Base-by-base conservation (phyloP, 2,113 vertebrate species). In the Cyrtonyx montezumae region DNA sequence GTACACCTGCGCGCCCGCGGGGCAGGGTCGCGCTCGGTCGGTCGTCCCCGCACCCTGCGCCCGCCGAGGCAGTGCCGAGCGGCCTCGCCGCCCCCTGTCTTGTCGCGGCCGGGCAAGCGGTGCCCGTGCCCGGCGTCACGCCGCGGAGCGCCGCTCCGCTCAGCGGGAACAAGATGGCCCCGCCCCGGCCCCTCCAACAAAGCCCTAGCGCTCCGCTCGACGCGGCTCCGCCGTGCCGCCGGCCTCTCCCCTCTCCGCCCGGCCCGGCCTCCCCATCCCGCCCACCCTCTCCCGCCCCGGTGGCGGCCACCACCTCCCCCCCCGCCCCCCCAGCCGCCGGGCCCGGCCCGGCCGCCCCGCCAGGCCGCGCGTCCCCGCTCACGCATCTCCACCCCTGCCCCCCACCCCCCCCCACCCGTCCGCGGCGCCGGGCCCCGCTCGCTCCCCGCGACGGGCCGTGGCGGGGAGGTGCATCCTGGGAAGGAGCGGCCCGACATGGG, bases 111-210 rank as follows among this genome's bases (percentile, higher is more conserved):
- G 22, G 22, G 48, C 48, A 25, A 22, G 48, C 48, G 46, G 46
- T 51, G 25, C 49, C 25, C 49, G 49, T 25, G 13, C 13, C 49
- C 17, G 51, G 26, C 13, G 49, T 25, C 49, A 53, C 49, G 53
- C 58, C 55, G 63, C 69, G 91, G 91, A 69, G 67, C 15, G 82
- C 87, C 75, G 79, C 65, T 84, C 84, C 75, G 63, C 84, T 93
- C 84, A 49, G 84, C 87, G 76, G 87, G 76, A 88, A 82, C 66
- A 85, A 91, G 84, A 88, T 95, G 91, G 94, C 91, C 84, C 94
- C 94, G 94, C 94, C 91, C 91, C 91, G 91, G 87, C 74, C 70
- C 66, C 79, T 93, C 91, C 94, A 95, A 95, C 94, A 95, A 95
- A 91, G 85, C 88, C 77, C 84, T 71, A 82, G 84, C 88, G 67